Conservation (phyloP, 2,113 vertebrate genomes). For the Labrus mixtus region DNA sequence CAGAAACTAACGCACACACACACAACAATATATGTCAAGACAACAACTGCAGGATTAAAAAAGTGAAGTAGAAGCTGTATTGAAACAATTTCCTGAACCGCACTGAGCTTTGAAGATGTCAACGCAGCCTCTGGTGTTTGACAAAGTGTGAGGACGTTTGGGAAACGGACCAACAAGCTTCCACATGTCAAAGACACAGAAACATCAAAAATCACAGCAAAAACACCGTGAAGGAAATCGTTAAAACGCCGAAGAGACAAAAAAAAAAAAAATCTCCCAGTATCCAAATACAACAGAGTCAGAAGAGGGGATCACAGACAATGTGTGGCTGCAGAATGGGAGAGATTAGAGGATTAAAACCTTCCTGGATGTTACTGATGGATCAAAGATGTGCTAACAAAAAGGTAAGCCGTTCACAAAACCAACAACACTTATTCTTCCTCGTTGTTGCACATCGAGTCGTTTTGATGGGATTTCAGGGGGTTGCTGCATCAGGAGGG, state of each 20-base stretch:
- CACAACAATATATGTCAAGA: conserved; percentile 21
- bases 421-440: conserved; percentile 35
- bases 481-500: background rate
- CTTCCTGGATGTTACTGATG: conserved; percentile 60
- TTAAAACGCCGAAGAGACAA: conserved; percentile 20
- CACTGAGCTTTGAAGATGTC: background rate
- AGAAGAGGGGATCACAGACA: conserved; percentile 49
- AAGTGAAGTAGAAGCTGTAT: conserved; percentile 26
- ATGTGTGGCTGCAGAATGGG: conserved; percentile 47
- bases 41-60: conserved; percentile 53
- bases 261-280: conserved; percentile 22
- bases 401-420: conserved; percentile 47
- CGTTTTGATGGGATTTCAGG: conserved; percentile 32
- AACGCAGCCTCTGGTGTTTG: conserved; percentile 43
- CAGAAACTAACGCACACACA: conserved; percentile 5
- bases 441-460: conserved; percentile 21
- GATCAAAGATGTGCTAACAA: conserved; percentile 53
- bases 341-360: conserved; percentile 66
- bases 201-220: conserved; percentile 49
- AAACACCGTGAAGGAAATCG: conserved; percentile 39
- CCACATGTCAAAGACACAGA: conserved; percentile 47
- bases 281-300: conserved; percentile 35
- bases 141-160: conserved; percentile 30
- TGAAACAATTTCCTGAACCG: conserved; percentile 39
- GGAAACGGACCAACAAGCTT: conserved; percentile 42